Evolutionary conservation across 2,113 vertebrate species (phyloP), one percentile per base, ranked within the genome.

Genomic region (Mixornis gularis): DNA sequence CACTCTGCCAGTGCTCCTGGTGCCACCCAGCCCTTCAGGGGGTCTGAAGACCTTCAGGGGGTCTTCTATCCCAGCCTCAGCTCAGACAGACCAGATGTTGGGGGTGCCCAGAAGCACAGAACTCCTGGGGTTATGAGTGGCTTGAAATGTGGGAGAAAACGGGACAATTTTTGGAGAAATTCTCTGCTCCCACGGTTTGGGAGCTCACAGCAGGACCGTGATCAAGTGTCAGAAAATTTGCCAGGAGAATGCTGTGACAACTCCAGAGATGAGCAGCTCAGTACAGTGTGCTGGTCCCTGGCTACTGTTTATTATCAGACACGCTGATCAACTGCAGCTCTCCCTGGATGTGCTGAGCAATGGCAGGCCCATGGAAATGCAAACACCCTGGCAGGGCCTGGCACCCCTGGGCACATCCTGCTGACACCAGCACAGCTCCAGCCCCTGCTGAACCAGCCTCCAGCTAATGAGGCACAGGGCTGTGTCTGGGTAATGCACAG

Each of bases 41-140:
- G 20, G 5, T 12, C 46, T 12, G 22, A 7, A 1, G n/a, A n/a
- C 26, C 66, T 36, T 79, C 30, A 10, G 52, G 36, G 72, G 20
- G 5, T 12, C 36, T 34, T 44, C 66, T 71, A 18, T 32, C 49
- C 6, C 1, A 13, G 25, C 10, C 27, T 26, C 60, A 30, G 51
- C 29, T 77, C 27, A 4, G 52, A 14, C 30, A 53, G 34, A 44
- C 4, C 44, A 5, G 12, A 0, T 7, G 2, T 1, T 7, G 2
- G 58, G 26, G 14, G 24, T 65, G 26, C 29, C 49, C 43, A 68
- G 38, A 40, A 64, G 24, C 29, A 48, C 46, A 32, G 43, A 73
- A 27, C 27, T 59, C 79, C 7, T 2, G 10, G 34, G 2, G 6
- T 64, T 73, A 13, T 7, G 72, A 19, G 14, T 5, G 27, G 6